These are phyloP conservation scores for Puffinus mauretanicus DNA, from an alignment of 2,113 vertebrate species.

Conservation along the genomic window DNA sequence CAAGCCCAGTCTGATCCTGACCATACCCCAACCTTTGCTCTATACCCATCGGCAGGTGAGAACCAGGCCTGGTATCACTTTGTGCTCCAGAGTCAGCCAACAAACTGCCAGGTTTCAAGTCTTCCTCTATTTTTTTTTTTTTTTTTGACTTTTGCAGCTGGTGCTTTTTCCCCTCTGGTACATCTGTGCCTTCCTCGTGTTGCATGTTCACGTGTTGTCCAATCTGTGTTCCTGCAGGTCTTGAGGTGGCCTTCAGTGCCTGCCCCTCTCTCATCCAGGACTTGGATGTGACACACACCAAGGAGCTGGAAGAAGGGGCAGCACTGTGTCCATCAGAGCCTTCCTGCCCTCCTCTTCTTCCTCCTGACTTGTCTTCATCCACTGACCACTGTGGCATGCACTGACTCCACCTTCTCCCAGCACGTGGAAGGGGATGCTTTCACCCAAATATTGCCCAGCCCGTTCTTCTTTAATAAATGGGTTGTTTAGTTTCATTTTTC, in stretches of 20 bases:
- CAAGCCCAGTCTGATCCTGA: not conserved
- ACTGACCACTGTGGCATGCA: not conserved
- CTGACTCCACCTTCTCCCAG: not conserved
- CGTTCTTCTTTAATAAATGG: not conserved
- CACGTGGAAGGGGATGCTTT: not conserved
- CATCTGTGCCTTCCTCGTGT: not conserved
- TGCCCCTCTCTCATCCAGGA: not conserved
- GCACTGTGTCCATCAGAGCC: not conserved
- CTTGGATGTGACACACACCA: not conserved
- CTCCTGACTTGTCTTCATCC: not conserved
- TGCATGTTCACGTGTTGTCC: not conserved
- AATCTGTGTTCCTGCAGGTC: not conserved
- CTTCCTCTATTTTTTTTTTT: not conserved
- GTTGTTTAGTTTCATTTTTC: not conserved
- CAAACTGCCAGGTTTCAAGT: not conserved
- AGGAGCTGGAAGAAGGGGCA: not conserved
- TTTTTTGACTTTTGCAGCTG: not conserved
- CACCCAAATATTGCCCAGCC: not conserved
- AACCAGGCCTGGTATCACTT: not conserved
- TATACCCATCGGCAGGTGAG: not conserved
- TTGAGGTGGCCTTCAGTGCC: not conserved
- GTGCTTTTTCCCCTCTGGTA: not conserved
- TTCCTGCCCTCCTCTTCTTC: not conserved
- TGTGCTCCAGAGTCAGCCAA: not conserved
- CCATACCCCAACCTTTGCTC: not conserved